Conservation (phyloP, 2,888 invertebrate genomes). For the Aporophyla lueneburgensis region DNA sequence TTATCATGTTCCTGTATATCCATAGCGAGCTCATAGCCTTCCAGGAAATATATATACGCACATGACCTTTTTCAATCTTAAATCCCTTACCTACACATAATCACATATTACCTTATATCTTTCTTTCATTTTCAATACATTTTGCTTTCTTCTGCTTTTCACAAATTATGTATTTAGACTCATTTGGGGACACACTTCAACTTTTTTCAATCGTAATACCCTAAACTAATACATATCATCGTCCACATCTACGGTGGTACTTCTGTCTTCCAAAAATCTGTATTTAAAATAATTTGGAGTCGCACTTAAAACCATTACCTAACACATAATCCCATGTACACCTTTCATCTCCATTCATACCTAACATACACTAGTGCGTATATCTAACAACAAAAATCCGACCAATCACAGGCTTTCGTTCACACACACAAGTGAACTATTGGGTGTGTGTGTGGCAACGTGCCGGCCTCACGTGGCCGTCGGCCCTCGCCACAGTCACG, state of each 20-base stretch:
- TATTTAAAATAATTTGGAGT: neutral
- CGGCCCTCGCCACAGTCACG: slow-evolving; percentile 50
- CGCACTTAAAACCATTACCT: neutral
- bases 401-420: slow-evolving; percentile 36
- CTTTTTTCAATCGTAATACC: neutral
- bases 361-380: slow-evolving; percentile 29
- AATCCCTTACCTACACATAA: neutral
- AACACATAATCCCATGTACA: neutral
- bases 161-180: neutral
- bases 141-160: neutral
- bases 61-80: neutral
- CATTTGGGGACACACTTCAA: neutral
- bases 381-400: slow-evolving; percentile 15
- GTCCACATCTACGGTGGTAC: neutral
- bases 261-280: neutral
- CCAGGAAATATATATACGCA: neutral
- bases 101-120: neutral
- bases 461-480: slow-evolving; percentile 57
- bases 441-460: slow-evolving; percentile 56
- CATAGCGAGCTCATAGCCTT: neutral
- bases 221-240: neutral
- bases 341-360: slow-evolving; percentile 43
- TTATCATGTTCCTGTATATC: neutral
- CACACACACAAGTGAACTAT: slow-evolving; percentile 8
- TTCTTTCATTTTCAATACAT: neutral